These are phyloP conservation scores for Drosophila parabipectinata DNA, from an alignment of 1,140 invertebrate genomes.

Conservation along the genomic window DNA sequence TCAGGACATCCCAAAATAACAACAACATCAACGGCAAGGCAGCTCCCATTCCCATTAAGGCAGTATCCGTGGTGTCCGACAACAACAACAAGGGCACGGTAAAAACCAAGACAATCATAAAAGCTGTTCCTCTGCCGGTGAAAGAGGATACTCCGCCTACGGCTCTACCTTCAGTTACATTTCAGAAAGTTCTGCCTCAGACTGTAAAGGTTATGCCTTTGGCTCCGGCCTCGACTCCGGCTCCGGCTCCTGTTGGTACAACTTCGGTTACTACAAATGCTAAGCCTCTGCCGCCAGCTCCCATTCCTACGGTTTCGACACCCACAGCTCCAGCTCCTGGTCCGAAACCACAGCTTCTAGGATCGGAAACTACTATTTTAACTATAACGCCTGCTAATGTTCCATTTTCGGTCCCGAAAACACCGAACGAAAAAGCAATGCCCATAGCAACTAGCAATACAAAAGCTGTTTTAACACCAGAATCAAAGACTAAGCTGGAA, in stretches of 20 bases:
- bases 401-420: not conserved
- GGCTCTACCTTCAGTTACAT: not conserved
- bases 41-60: constrained; percentile 2
- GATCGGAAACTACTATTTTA: too few relatives aligned
- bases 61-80: constrained; percentile 3
- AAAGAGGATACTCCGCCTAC: constrained; percentile 5
- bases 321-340: not conserved
- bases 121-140: constrained; percentile 13
- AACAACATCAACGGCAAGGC: not conserved
- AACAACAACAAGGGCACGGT: constrained; percentile 25
- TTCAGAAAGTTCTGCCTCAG: constrained; percentile 12
- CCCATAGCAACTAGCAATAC: not conserved
- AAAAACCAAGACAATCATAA: constrained; percentile 21
- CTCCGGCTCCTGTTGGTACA: not conserved
- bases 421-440: not conserved
- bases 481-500: not conserved
- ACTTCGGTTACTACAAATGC: not conserved
- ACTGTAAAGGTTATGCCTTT: constrained; percentile 7
- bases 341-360: too few relatives aligned
- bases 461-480: not conserved
- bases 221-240: not conserved
- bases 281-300: too few relatives aligned
- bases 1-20: constrained; percentile 2
- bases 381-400: not conserved
- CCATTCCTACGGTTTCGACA: not conserved